Evolutionary conservation across 2,888 invertebrate species (phyloP).

Genomic region (Callinectes sapidus): DNA sequence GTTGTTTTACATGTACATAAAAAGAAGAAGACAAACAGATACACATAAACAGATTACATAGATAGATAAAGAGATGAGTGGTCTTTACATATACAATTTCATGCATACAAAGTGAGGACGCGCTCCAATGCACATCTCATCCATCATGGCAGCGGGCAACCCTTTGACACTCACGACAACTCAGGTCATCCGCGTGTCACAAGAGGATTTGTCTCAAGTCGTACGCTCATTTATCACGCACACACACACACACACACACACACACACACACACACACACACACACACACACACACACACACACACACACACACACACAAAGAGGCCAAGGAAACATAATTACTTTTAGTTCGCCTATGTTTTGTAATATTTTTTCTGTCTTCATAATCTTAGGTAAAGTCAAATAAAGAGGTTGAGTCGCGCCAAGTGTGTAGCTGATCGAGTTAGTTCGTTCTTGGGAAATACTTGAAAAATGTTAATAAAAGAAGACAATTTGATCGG

Average conservation of each 20-base stretch:
- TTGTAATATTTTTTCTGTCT: not conserved
- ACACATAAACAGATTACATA: too few species aligned
- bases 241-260: conserved; percentile 20
- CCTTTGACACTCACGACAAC: not conserved
- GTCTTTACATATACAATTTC: not conserved
- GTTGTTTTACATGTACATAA: too few species aligned
- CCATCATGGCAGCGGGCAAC: not conserved
- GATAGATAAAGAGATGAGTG: too few species aligned
- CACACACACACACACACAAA: conserved; percentile 20
- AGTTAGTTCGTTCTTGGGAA: not conserved
- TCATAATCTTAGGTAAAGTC: not conserved
- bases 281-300: conserved; percentile 24
- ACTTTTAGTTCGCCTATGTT: not conserved
- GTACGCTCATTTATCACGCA: not conserved
- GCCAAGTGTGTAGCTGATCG: not conserved
- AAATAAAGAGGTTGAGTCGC: not conserved
- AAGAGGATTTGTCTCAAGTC: not conserved
- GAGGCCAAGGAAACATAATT: not conserved
- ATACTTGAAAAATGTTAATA: not conserved
- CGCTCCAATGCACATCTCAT: not conserved
- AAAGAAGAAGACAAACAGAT: too few species aligned
- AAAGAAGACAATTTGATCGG: not conserved
- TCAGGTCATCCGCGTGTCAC: conserved; percentile 25
- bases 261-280: conserved; percentile 20
- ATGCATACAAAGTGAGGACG: not conserved